These are phyloP conservation scores for Alitta virens DNA, from an alignment of 2,888 invertebrate genomes.

Conservation along the genomic window DNA sequence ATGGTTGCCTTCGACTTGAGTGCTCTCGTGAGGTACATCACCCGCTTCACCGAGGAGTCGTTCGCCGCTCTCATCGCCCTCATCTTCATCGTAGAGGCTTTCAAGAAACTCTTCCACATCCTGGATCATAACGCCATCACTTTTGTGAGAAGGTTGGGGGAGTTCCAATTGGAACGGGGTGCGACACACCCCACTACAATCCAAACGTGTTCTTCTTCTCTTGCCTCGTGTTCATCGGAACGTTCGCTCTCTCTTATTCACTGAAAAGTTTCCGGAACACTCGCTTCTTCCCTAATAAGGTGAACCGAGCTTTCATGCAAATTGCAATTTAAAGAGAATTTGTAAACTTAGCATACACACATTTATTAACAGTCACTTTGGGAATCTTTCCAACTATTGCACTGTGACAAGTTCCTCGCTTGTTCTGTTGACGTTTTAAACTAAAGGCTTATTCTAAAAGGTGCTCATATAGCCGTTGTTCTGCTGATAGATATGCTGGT, in stretches of 20 bases:
- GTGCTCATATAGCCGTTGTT: background rate
- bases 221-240: constrained; percentile 84
- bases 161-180: constrained; percentile 22
- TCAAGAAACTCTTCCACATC: constrained; percentile 82
- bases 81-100: constrained; percentile 96
- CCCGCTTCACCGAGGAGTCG: constrained; percentile 96
- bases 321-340: no score
- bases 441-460: no score
- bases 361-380: background rate
- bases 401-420: no score
- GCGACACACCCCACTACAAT: constrained; percentile 21
- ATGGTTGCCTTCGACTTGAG: constrained; percentile 93
- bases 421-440: no score
- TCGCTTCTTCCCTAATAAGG: constrained; percentile 87
- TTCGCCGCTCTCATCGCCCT: constrained; percentile 96
- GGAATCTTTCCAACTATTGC: no score
- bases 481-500: background rate
- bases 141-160: constrained; percentile 16
- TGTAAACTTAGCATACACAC: background rate
- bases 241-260: constrained; percentile 82
- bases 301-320: no score
- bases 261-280: constrained; percentile 92
- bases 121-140: constrained; percentile 28
- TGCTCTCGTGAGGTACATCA: constrained; percentile 94
- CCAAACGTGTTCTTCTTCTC: constrained; percentile 92